Conservation (phyloP, 2,888 invertebrate species). For the Coenonympha glycerion region DNA sequence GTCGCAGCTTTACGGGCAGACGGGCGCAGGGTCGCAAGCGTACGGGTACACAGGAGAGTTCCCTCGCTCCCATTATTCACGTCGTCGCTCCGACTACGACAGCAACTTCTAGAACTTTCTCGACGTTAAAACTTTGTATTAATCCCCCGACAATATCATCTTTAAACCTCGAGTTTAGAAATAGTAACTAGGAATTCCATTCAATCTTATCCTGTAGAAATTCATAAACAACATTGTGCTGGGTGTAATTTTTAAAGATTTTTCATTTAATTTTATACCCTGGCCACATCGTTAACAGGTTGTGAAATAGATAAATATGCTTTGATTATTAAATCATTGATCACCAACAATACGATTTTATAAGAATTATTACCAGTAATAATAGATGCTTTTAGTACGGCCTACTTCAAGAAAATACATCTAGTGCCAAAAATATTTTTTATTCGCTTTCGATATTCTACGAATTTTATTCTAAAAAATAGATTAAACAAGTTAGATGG, state of each 20-base stretch:
- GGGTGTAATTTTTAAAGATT: conserved; percentile 4
- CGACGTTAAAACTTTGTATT: conserved; percentile 32
- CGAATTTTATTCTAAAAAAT: conserved; percentile 13
- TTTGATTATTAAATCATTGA: conserved; percentile 35
- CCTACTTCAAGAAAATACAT: conserved; percentile 50
- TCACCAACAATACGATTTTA: conserved; percentile 37
- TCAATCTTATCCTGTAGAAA: conserved; percentile 18
- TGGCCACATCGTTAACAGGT: conserved; percentile 56
- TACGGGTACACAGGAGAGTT: conserved; percentile 72
- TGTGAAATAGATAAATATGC: conserved; percentile 62
- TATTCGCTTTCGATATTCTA: conserved; percentile 23
- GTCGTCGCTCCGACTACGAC: conserved; percentile 85
- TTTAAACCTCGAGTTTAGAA: conserved; percentile 51
- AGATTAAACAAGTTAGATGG: conserved; percentile 38
- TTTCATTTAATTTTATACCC: conserved; percentile 9
- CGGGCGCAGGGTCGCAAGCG: conserved; percentile 77
- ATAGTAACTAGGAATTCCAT: conserved; percentile 24
- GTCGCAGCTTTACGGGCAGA: conserved; percentile 81
- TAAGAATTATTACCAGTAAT: conserved; percentile 36
- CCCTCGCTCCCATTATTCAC: conserved; percentile 75
- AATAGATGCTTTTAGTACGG: conserved; percentile 65
- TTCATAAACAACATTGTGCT: conserved; percentile 13
- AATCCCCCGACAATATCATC: conserved; percentile 64
- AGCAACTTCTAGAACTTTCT: conserved; percentile 80
- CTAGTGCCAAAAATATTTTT: conserved; percentile 55